Evolutionary conservation across 2,797 vertebrate species (phyloP).

Genomic region (Periparus ater): DNA sequence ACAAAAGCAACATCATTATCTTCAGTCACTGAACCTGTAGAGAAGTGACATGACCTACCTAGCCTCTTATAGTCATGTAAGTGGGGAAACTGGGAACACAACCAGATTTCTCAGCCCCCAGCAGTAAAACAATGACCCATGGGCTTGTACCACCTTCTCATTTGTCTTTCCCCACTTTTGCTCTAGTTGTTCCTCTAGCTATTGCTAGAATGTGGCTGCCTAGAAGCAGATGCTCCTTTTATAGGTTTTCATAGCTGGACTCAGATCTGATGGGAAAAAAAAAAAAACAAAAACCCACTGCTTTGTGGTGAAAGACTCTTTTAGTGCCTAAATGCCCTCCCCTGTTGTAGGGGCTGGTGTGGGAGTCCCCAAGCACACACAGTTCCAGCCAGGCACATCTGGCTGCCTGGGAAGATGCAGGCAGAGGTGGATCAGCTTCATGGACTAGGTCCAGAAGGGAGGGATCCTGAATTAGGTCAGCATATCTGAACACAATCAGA

Average conservation of each 20-base stretch:
- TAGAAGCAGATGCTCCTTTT: neutral
- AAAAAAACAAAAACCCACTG: neutral
- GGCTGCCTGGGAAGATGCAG: neutral
- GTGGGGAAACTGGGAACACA: neutral
- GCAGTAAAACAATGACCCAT: accelerated
- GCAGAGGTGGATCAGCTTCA: neutral
- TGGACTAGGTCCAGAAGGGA: neutral
- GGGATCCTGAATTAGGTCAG: neutral
- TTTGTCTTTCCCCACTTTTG: neutral
- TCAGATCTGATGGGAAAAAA: neutral
- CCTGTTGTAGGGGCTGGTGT: neutral
- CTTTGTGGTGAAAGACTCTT: neutral
- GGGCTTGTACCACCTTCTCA: neutral
- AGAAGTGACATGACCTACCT: neutral
- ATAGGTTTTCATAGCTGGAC: neutral
- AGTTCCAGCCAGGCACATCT: neutral
- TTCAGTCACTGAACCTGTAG: neutral
- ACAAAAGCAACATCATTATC: neutral
- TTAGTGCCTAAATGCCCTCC: neutral
- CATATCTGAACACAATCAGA: neutral
- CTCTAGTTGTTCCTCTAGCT: neutral
- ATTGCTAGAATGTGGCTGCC: neutral
- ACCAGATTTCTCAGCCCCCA: neutral
- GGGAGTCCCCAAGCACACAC: neutral
- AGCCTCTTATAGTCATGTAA: neutral